Conservation (phyloP, 2,888 invertebrate genomes). For the Drosophila borealis region DNA sequence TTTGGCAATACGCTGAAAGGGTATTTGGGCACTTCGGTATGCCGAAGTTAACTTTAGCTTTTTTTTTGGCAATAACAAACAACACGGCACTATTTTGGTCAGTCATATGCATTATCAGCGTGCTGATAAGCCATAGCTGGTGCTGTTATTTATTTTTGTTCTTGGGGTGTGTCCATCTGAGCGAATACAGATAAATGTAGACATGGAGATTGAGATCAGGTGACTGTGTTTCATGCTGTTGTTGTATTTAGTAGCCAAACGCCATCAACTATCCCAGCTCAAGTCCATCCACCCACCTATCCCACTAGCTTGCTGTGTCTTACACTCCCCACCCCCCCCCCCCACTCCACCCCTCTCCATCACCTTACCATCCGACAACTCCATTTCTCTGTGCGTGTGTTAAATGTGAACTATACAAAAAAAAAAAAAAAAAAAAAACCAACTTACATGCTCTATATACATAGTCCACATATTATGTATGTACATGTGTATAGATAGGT, state of each 20-base stretch:
- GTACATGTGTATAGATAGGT: conserved; percentile 14
- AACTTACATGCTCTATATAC: conserved; percentile 10
- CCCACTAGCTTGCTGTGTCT: too few relatives aligned
- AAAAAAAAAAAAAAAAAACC: neutral
- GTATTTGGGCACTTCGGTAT: conserved; percentile 10
- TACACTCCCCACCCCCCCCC: neutral
- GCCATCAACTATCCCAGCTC: too few relatives aligned
- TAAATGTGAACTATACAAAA: conserved; percentile 19
- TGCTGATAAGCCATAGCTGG: conserved; percentile 31
- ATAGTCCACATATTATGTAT: conserved; percentile 12
- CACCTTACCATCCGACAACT: neutral
- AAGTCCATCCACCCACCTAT: neutral
- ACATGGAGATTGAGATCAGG: conserved; percentile 18
- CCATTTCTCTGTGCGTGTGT: conserved; percentile 32
- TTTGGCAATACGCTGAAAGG: conserved; percentile 1
- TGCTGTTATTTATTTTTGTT: conserved; percentile 15
- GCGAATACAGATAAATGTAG: neutral
- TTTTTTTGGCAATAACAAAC: conserved; percentile 1
- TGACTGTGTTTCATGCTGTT: conserved; percentile 21
- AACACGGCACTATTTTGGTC: conserved; percentile 17
- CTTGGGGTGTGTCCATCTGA: conserved; percentile 27
- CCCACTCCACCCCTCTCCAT: neutral
- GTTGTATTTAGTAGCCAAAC: neutral
- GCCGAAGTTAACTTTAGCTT: conserved; percentile 1
- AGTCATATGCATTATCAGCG: conserved; percentile 29